Percentiles rank a stretch among this genome's conserved stretches.
These are phyloP conservation scores for Hippocampus zosterae DNA, from an alignment of 2,113 vertebrate genomes.

Conservation along the genomic window DNA sequence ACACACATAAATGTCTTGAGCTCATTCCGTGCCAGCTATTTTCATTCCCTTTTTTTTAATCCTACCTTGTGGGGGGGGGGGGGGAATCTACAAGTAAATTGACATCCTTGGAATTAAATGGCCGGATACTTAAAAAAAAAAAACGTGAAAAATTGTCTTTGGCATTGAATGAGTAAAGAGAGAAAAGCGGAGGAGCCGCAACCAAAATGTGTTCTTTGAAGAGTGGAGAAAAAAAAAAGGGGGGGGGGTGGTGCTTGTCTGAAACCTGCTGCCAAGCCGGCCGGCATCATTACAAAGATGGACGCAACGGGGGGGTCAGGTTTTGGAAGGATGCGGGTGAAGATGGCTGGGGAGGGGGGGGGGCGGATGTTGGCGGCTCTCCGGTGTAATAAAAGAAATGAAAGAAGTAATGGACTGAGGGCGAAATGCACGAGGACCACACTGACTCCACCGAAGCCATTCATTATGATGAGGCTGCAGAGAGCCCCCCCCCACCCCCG, in stretches of 20 bases:
- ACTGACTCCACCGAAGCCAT: constrained; percentile 65
- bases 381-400: constrained; percentile 69
- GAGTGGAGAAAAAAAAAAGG: constrained; percentile 18
- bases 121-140: too few relatives aligned
- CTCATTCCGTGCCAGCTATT: too few relatives aligned
- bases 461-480: constrained; percentile 68
- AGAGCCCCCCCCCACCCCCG: constrained; percentile 15
- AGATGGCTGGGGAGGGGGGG: constrained; percentile 46
- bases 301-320: constrained; percentile 54
- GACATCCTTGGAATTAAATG: too few relatives aligned
- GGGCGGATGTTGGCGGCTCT: constrained; percentile 48
- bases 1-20: background rate
- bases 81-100: too few relatives aligned
- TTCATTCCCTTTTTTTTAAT: too few relatives aligned
- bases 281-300: constrained; percentile 70
- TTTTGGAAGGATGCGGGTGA: constrained; percentile 59
- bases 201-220: constrained; percentile 26
- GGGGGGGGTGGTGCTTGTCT: constrained; percentile 34
- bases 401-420: constrained; percentile 72
- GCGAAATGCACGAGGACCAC: constrained; percentile 70
- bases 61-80: too few relatives aligned
- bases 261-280: constrained; percentile 56
- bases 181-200: background rate
- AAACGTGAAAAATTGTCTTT: background rate
- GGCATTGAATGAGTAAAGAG: background rate